Percentiles rank a stretch among this genome's conserved stretches.
phyloP scores from a whole-genome alignment of 2,113 vertebrate species.

The Callocephalon fimbriatum region DNA sequence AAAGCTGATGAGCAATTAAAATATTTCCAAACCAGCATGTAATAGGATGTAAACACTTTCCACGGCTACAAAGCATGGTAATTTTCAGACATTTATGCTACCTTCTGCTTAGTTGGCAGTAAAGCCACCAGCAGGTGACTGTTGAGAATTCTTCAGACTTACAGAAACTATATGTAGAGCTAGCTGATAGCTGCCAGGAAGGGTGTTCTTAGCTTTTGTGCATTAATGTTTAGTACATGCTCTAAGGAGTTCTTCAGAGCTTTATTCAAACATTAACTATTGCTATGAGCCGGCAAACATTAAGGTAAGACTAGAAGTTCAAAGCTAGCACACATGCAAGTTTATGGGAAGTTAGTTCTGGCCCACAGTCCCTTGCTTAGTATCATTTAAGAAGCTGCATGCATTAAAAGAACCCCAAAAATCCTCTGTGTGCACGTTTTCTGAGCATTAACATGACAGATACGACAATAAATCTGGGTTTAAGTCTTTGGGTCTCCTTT shows the following conservation, averaged over 20 bases:
- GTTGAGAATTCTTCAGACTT: neutral
- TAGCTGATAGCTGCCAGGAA: neutral
- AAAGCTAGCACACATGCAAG: neutral
- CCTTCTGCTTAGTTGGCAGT: neutral
- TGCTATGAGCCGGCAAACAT: neutral
- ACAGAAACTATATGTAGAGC: neutral
- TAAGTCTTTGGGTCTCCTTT: neutral
- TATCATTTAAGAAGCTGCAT: neutral
- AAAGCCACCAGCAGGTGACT: neutral
- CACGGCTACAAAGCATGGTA: neutral
- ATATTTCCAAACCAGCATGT: neutral
- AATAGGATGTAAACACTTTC: neutral
- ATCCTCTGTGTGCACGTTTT: fast-evolving
- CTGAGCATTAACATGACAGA: neutral
- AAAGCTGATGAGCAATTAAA: neutral
- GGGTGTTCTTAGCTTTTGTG: neutral
- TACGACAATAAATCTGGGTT: neutral
- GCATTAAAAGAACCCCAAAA: neutral
- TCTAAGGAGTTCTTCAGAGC: neutral
- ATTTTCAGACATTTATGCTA: neutral
- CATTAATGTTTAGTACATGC: fast-evolving
- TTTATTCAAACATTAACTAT: neutral
- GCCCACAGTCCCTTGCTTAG: neutral
- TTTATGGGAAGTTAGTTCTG: neutral
- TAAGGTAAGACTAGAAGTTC: neutral